Evolutionary conservation across 2,113 vertebrate species (phyloP).

Genomic region (Salvelinus sp.): DNA sequence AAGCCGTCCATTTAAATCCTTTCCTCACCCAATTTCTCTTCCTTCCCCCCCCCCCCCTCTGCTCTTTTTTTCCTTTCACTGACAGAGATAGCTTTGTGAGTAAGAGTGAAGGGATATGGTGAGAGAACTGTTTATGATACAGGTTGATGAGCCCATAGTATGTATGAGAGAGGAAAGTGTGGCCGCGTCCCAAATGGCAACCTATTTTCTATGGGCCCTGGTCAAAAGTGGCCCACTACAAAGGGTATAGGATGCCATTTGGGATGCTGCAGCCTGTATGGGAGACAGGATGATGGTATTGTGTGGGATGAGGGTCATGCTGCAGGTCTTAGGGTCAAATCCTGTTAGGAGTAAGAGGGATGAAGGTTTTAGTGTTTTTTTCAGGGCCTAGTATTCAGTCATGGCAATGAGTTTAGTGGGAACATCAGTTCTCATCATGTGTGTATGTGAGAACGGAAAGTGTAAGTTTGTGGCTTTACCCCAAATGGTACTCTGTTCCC

Average conservation of each 20-base stretch:
- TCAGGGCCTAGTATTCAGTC: slow-evolving; percentile 47
- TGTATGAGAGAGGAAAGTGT: too few species aligned
- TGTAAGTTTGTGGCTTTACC: slow-evolving; percentile 15
- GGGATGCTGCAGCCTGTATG: slow-evolving; percentile 32
- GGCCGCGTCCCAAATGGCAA: too few species aligned
- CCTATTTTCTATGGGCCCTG: too few species aligned
- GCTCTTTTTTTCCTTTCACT: slow-evolving; percentile 15
- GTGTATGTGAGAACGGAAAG: background rate
- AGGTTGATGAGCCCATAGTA: too few species aligned
- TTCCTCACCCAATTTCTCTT: background rate
- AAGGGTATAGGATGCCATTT: too few species aligned
- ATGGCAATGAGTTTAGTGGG: slow-evolving; percentile 35
- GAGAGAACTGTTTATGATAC: too few species aligned
- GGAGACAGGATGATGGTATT: slow-evolving; percentile 64
- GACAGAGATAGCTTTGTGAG: slow-evolving; percentile 23
- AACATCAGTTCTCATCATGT: background rate
- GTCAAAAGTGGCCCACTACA: slow-evolving; percentile 7
- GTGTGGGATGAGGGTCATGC: slow-evolving; percentile 65
- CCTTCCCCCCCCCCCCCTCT: slow-evolving; percentile 10
- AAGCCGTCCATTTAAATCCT: slow-evolving; percentile 17
- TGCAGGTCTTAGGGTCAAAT: slow-evolving; percentile 73
- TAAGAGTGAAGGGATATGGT: slow-evolving; percentile 46
- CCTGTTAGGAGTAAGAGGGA: slow-evolving; percentile 72
- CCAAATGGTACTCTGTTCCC: too few species aligned
- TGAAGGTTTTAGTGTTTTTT: slow-evolving; percentile 56